Base-by-base conservation (phyloP, 2,888 invertebrate species). In the Drosophila meridionalis region DNA sequence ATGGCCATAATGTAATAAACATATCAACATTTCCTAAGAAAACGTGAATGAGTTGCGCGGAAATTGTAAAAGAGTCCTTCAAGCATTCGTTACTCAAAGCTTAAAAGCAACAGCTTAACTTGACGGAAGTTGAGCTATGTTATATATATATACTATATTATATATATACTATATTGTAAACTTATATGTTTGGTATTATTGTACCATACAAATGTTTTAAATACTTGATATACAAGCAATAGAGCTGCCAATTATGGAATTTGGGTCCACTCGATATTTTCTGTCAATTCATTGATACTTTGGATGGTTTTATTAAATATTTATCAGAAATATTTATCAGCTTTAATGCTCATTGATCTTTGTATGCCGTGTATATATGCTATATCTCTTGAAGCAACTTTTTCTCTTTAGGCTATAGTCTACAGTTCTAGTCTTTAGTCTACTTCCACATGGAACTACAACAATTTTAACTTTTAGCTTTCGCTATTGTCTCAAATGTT, bases 401-500 rank as follows among this genome's bases (percentile, higher is more conserved):
- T 4, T 45, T 45, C 6, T 42, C 34, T n/a, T 2, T 52, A n/a
- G 14, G n/a, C 8, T 32, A 5, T 50, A 20, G 14, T 14, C 7
- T 14, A 12, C 20, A 20, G 20, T 20, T 20, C 20, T 50, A 20
- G 14, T 14, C 7, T 14, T 8, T 48, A n/a, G 26, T 14, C n/a
- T 30, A 2, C 8, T 28, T 3, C 6, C 7, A n/a, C 30, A 32
- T 40, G 59, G 4, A 60, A 42, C n/a, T 32, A 55, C 32, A 36
- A 30, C 14, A 47, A 58, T 42, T 50, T 36, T 14, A 48, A 28
- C 28, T 50, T 60, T 42, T 32, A 38, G 36, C 50, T 20, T 26
- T 38, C 26, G 20, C 73, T 26, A 59, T 68, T 73, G 43, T 36
- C 62, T 42, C 14, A 12, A 60, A 38, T 62, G 43, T 40, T 47